Conservation (phyloP, 2,888 invertebrate species). For the Eutolmus rufibarbis region DNA sequence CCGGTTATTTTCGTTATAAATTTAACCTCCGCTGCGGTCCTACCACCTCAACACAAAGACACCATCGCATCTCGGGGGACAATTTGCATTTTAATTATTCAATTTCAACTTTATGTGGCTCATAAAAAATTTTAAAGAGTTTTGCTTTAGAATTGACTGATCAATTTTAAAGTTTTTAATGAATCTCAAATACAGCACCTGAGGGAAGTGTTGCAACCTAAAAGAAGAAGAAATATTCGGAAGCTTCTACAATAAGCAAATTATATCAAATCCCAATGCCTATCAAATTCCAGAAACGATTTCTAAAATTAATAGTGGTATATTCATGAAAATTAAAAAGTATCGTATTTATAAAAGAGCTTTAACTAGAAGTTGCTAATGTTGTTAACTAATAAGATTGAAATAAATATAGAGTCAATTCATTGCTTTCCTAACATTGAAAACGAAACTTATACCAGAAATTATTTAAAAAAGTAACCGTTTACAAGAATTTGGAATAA, state of each 20-base stretch:
- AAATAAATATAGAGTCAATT: too few species aligned
- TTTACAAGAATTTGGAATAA: too few species aligned
- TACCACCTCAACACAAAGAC: background rate
- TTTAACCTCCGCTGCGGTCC: background rate
- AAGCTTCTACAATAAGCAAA: background rate
- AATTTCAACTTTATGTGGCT: background rate
- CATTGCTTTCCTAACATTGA: too few species aligned
- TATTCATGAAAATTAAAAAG: too few species aligned
- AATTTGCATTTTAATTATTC: conserved; percentile 37
- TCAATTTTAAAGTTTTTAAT: background rate
- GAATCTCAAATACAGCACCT: background rate
- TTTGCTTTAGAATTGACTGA: background rate
- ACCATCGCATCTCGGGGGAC: background rate
- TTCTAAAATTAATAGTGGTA: too few species aligned
- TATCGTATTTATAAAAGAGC: too few species aligned
- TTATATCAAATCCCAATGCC: too few species aligned
- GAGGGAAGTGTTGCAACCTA: background rate
- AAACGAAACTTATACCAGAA: too few species aligned
- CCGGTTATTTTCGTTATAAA: conserved; percentile 18
- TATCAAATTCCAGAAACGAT: too few species aligned
- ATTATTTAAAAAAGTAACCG: too few species aligned
- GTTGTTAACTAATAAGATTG: too few species aligned
- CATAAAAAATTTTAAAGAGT: conserved; percentile 21
- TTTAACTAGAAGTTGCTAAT: too few species aligned
- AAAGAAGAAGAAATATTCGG: background rate